Evolutionary conservation across 2,797 vertebrate species (phyloP).

Genomic region (Enteromius thamalakanensis): DNA sequence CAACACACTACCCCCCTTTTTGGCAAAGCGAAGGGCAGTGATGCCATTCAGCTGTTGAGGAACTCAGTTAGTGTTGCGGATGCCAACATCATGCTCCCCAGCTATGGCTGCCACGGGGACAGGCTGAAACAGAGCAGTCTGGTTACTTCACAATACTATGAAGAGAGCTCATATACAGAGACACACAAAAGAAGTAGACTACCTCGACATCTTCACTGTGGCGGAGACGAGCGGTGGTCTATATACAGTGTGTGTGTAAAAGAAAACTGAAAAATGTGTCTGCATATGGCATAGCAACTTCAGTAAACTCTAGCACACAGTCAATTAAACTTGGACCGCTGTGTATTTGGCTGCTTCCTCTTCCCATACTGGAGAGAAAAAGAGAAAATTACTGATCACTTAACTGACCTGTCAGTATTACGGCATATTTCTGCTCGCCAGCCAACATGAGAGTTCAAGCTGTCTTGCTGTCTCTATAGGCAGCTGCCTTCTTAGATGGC

Average conservation of each 20-base stretch:
- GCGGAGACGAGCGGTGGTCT: background rate
- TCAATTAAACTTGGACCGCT: conserved; percentile 29
- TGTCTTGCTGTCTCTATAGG: conserved; percentile 6
- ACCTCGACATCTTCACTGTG: background rate
- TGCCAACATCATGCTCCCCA: conserved; percentile 27
- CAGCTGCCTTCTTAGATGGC: background rate
- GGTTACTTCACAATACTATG: conserved; percentile 6
- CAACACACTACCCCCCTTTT: conserved; percentile 42
- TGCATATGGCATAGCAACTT: conserved; percentile 21
- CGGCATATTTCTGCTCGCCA: background rate
- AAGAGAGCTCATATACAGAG: conserved; percentile 5
- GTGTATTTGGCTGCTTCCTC: conserved; percentile 28
- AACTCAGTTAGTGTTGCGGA: conserved; percentile 32
- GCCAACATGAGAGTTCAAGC: conserved; percentile 2
- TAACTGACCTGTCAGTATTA: conserved; percentile 38
- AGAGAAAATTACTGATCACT: conserved; percentile 33
- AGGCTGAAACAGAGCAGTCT: conserved; percentile 31
- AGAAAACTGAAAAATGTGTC: conserved; percentile 15
- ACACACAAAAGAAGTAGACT: conserved; percentile 13
- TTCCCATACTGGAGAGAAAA: conserved; percentile 5
- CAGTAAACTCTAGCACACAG: conserved; percentile 11
- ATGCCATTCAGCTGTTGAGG: conserved; percentile 47
- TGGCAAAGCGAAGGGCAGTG: conserved; percentile 26
- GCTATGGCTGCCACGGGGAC: conserved; percentile 2
- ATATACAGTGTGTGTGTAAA: background rate